Evolutionary conservation across 1,140 invertebrate species (phyloP).

Genomic region (Drosophila rhopaloa): DNA sequence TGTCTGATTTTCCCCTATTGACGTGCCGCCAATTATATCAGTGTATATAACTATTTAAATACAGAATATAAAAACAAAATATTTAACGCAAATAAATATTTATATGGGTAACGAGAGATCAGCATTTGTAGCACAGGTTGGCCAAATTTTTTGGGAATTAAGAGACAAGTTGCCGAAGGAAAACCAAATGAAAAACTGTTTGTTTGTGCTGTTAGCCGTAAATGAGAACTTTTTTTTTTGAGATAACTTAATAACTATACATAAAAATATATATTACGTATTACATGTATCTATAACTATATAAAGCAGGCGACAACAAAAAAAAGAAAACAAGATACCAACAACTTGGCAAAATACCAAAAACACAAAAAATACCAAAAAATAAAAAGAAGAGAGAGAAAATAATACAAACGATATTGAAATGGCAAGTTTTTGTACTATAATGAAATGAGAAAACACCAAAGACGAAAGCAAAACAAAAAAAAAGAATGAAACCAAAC

Average conservation of each 20-base stretch:
- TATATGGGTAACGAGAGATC: slow-evolving; percentile 33
- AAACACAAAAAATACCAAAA: neutral
- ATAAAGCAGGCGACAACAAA: slow-evolving; percentile 13
- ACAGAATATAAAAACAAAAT: slow-evolving; percentile 26
- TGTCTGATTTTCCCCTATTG: slow-evolving; percentile 10
- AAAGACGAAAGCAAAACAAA: slow-evolving; percentile 37
- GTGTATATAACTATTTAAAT: slow-evolving; percentile 58
- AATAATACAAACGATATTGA: slow-evolving; percentile 14
- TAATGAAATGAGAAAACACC: slow-evolving; percentile 69
- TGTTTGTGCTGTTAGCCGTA: slow-evolving; percentile 69
- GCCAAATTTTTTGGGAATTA: slow-evolving; percentile 61
- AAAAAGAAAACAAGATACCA: slow-evolving; percentile 7
- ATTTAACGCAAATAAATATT: slow-evolving; percentile 32
- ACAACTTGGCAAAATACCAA: neutral
- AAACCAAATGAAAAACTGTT: slow-evolving; percentile 44
- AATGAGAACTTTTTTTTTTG: slow-evolving; percentile 63
- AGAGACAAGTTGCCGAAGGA: slow-evolving; percentile 9
- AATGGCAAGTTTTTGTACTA: slow-evolving; percentile 67
- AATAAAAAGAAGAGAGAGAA: neutral
- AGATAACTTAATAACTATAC: slow-evolving; percentile 44
- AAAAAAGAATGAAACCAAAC: slow-evolving; percentile 17
- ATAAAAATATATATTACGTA: slow-evolving; percentile 34
- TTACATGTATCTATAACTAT: slow-evolving; percentile 48
- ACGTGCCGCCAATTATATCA: slow-evolving; percentile 57
- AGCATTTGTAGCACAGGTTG: slow-evolving; percentile 66